Conservation (phyloP, 2,113 vertebrate genomes). For the Erythrocercus mccallii region DNA sequence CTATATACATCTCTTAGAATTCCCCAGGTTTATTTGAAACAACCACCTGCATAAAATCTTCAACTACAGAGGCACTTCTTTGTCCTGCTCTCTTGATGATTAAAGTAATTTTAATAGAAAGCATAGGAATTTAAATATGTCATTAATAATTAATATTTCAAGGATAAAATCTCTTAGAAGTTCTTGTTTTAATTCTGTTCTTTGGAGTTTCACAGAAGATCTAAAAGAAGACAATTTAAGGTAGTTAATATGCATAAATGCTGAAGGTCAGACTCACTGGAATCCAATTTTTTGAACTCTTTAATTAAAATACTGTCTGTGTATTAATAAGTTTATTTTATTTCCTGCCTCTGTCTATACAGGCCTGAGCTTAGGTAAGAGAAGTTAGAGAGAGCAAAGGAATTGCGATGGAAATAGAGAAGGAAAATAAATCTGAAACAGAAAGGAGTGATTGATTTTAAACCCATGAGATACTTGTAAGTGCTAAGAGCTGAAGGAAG, state of each 20-base stretch:
- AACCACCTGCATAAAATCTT: neutral
- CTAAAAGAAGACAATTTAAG: neutral
- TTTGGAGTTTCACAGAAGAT: neutral
- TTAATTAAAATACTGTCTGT: neutral
- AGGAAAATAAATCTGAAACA: neutral
- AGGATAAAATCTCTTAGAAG: neutral
- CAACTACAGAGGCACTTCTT: neutral
- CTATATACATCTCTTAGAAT: neutral
- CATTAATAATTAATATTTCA: constrained; percentile 13
- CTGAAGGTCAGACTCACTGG: neutral
- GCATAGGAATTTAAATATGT: neutral
- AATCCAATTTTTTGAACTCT: neutral
- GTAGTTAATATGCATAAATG: neutral
- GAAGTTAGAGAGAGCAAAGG: neutral
- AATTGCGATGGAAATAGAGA: neutral
- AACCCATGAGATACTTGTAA: neutral
- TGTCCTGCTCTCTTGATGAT: neutral
- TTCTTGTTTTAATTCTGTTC: neutral
- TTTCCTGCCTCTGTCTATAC: neutral
- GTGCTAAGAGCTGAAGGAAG: neutral
- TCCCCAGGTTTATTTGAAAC: neutral
- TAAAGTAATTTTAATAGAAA: neutral
- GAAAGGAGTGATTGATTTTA: neutral
- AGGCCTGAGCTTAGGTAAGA: neutral
- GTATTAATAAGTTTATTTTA: neutral